phyloP scores from a whole-genome alignment of 2,113 vertebrate genomes.

The Serinus canaria region DNA sequence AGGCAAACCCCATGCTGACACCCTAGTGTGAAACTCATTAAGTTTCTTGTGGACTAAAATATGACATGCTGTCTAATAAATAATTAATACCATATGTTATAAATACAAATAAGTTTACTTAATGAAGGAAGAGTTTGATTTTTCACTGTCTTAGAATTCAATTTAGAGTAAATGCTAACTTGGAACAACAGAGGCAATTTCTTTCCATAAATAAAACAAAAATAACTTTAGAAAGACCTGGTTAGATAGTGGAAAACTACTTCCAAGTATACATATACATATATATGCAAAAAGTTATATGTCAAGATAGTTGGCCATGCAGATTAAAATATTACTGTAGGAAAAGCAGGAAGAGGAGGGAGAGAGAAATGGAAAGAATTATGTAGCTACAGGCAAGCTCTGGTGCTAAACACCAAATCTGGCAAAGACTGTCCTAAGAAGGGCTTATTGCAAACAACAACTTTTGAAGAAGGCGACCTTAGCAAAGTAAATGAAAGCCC shows the following conservation, averaged over 20 bases:
- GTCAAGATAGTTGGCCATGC: not conserved
- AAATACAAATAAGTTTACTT: not conserved
- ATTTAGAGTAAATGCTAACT: not conserved
- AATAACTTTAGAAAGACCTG: not conserved
- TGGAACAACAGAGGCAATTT: not conserved
- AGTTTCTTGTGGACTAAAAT: constrained; percentile 8
- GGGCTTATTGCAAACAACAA: not conserved
- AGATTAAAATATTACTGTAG: not conserved
- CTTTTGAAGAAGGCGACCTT: not conserved
- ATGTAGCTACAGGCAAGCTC: not conserved
- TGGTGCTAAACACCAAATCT: not conserved
- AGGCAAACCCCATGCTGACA: not conserved
- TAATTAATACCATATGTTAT: not conserved
- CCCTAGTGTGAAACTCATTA: not conserved
- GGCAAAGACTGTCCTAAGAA: not conserved
- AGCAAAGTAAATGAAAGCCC: not conserved
- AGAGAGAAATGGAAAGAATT: not conserved
- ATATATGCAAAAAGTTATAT: not conserved
- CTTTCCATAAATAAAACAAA: not conserved
- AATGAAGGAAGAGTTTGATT: not conserved
- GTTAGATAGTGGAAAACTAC: not conserved
- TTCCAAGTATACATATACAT: not conserved
- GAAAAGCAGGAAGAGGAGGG: not conserved
- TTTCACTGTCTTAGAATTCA: not conserved
- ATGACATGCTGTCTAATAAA: constrained; percentile 10